Conservation (phyloP, 2,113 vertebrate species). For the Gasterosteus nipponicus region DNA sequence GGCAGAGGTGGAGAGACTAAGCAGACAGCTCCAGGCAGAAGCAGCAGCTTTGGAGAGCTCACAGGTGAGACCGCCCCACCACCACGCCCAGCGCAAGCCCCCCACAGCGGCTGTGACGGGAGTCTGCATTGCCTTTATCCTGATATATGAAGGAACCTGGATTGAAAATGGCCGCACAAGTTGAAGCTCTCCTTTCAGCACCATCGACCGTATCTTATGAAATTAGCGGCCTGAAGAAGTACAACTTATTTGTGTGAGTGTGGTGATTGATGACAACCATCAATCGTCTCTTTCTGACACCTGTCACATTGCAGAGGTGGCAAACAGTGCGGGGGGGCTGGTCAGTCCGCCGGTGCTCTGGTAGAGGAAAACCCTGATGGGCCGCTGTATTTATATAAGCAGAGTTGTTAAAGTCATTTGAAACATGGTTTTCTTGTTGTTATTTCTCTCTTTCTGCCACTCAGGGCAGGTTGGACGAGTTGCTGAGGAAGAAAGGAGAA, state of each 20-base stretch:
- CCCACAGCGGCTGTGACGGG: not conserved
- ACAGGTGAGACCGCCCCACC: not conserved
- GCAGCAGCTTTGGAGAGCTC: not conserved
- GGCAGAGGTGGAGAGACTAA: slow-evolving; percentile 4
- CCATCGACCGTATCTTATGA: not conserved
- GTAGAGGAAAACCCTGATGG: no score
- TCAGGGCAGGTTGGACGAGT: not conserved
- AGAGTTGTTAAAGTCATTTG: not conserved
- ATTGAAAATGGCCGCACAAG: no score
- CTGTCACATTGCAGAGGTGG: no score
- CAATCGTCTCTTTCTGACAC: not conserved
- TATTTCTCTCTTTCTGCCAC: not conserved
- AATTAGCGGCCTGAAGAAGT: not conserved
- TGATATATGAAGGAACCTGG: no score
- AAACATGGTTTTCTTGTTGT: not conserved
- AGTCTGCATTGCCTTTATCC: not conserved
- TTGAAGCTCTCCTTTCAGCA: no score
- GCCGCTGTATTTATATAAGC: not conserved
- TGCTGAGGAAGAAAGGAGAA: not conserved
- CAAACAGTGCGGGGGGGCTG: no score
- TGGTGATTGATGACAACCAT: not conserved
- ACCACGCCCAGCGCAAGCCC: not conserved
- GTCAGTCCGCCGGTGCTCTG: no score
- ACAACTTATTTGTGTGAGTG: not conserved
- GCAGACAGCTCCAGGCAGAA: not conserved